A percentile compares a stretch with the other conserved stretches of the same genome.
phyloP scores from a whole-genome alignment of 2,888 invertebrate species.

The Hydrotaea cyrtoneurina region DNA sequence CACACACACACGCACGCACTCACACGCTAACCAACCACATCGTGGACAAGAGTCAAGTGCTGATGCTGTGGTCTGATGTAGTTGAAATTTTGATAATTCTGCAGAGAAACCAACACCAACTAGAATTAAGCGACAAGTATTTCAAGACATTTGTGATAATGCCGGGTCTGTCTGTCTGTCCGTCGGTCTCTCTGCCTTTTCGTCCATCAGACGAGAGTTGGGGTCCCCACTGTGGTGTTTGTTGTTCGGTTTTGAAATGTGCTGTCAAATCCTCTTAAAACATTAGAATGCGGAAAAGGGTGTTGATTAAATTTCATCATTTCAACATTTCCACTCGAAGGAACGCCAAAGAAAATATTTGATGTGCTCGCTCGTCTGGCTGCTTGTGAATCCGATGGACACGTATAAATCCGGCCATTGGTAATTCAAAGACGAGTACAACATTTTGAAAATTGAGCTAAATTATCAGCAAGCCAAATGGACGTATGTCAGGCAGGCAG shows the following conservation, averaged over 20 bases:
- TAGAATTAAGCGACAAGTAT: background rate
- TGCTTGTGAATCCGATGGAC: background rate
- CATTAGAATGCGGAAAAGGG: slow-evolving; percentile 42
- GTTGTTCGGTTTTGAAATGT: slow-evolving; percentile 3
- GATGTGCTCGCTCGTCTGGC: background rate
- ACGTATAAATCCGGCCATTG: slow-evolving; percentile 1
- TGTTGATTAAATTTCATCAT: slow-evolving; percentile 44
- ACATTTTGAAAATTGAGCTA: slow-evolving; percentile 28
- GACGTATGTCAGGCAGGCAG: slow-evolving; percentile 19
- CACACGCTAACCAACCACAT: background rate
- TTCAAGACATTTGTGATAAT: background rate
- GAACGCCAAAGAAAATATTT: slow-evolving; percentile 3
- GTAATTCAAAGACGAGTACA: background rate
- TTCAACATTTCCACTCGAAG: background rate
- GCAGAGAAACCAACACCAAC: background rate
- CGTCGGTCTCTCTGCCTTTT: background rate
- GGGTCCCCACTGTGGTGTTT: background rate
- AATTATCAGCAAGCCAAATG: slow-evolving; percentile 12
- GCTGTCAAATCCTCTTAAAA: slow-evolving; percentile 16
- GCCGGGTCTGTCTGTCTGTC: background rate
- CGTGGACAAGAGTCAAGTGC: slow-evolving; percentile 1
- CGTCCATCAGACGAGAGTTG: no score
- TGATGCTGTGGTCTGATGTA: background rate
- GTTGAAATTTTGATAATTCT: background rate
- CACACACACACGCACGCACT: no score